These are phyloP conservation scores for Rhizomys pruinosus DNA, from an alignment of 2,113 vertebrate species.

Conservation along the genomic window DNA sequence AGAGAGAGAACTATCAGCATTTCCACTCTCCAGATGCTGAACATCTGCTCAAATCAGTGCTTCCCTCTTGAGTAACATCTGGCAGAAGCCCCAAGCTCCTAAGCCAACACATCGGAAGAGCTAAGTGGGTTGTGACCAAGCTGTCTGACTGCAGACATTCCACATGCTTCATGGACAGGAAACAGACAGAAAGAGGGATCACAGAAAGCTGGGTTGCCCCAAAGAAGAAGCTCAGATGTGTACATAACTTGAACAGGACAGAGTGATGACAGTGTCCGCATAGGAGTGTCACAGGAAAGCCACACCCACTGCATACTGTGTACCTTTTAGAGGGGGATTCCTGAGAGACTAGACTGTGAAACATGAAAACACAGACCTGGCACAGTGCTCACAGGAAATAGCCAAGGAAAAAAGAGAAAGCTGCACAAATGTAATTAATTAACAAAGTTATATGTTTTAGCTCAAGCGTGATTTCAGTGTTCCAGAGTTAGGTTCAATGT, in stretches of 20 bases:
- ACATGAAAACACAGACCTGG: neutral
- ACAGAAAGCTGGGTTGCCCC: neutral
- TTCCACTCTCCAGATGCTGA: neutral
- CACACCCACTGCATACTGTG: accelerated
- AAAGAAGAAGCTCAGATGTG: neutral
- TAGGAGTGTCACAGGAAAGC: neutral
- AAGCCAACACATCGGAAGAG: neutral
- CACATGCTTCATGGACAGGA: neutral
- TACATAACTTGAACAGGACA: neutral
- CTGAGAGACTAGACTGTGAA: neutral
- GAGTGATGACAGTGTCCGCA: neutral
- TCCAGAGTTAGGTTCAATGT: neutral
- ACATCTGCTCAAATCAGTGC: neutral
- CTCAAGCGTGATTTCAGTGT: neutral
- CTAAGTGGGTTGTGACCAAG: neutral
- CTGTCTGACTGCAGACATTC: neutral
- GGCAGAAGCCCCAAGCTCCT: neutral
- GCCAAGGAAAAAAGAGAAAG: constrained; percentile 3
- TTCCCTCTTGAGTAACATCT: neutral
- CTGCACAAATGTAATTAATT: neutral
- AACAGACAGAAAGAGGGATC: neutral
- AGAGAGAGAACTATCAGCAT: neutral
- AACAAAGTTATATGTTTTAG: neutral
- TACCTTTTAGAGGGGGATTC: neutral
- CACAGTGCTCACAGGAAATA: neutral